phyloP scores from a whole-genome alignment of 2,797 vertebrate species.

The Gymnoscopelus braueri region DNA sequence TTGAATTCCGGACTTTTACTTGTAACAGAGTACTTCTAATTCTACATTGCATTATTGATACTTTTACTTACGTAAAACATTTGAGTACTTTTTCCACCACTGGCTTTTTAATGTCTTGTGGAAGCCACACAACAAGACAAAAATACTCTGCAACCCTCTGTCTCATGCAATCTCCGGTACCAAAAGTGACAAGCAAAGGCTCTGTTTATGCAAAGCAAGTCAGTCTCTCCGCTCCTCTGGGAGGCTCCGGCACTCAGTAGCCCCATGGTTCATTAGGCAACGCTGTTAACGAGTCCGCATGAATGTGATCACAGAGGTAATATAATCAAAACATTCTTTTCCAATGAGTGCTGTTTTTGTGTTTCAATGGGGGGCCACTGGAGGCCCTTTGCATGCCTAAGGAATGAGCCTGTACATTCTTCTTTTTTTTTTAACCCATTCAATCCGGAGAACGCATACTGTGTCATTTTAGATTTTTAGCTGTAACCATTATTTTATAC shows the following conservation, averaged over 20 bases:
- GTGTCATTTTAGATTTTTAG: neutral
- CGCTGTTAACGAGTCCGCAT: constrained; percentile 29
- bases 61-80: no score
- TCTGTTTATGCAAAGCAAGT: constrained; percentile 32
- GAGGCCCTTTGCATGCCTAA: constrained; percentile 9
- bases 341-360: constrained; percentile 35
- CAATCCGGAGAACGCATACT: no score
- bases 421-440: neutral
- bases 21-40: no score
- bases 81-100: no score
- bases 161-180: constrained; percentile 14
- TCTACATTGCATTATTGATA: no score
- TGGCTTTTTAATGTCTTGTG: neutral
- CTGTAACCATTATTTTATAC: no score
- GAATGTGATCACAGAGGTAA: constrained; percentile 19
- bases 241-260: neutral
- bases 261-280: constrained; percentile 11
- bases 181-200: constrained; percentile 13
- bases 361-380: constrained; percentile 32
- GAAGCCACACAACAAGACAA: neutral
- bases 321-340: constrained; percentile 18
- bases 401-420: constrained; percentile 12
- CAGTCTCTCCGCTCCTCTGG: neutral
- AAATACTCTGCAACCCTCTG: constrained; percentile 4
- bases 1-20: no score